Conservation (phyloP, 2,113 vertebrate genomes). For the Bujurquina vittata region DNA sequence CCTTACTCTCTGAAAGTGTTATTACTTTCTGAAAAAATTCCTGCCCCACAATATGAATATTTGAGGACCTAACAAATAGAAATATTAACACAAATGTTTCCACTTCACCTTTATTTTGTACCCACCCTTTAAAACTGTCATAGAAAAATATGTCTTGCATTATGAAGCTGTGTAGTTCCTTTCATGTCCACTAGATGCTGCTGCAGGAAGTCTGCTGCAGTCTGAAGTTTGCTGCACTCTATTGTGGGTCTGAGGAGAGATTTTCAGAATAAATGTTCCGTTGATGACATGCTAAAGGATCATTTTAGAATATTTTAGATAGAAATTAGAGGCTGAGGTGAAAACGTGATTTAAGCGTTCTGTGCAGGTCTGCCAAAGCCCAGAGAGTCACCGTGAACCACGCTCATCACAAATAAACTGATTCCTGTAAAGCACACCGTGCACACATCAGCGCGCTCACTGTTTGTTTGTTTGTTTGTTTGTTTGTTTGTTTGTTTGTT, state of each 20-base stretch:
- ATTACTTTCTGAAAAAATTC: background rate
- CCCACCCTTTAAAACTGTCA: too few species aligned
- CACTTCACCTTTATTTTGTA: too few species aligned
- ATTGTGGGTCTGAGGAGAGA: background rate
- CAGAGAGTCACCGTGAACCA: background rate
- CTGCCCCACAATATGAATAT: too few species aligned
- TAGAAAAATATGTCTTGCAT: too few species aligned
- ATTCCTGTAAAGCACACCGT: accelerated
- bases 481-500: background rate
- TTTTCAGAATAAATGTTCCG: background rate
- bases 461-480: background rate
- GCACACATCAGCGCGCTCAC: background rate
- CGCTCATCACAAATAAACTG: background rate
- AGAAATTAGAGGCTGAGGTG: background rate
- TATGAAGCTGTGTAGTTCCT: background rate
- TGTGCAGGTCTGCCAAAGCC: background rate
- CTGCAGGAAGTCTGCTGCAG: background rate
- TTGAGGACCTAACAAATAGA: too few species aligned
- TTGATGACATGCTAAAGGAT: background rate
- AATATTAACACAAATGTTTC: too few species aligned
- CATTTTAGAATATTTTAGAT: background rate
- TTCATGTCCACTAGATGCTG: background rate
- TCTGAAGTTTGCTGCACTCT: background rate
- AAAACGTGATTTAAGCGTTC: background rate
- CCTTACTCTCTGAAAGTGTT: too few species aligned